These are phyloP conservation scores for Momotus momota DNA, from an alignment of 2,797 vertebrate species.

Conservation along the genomic window DNA sequence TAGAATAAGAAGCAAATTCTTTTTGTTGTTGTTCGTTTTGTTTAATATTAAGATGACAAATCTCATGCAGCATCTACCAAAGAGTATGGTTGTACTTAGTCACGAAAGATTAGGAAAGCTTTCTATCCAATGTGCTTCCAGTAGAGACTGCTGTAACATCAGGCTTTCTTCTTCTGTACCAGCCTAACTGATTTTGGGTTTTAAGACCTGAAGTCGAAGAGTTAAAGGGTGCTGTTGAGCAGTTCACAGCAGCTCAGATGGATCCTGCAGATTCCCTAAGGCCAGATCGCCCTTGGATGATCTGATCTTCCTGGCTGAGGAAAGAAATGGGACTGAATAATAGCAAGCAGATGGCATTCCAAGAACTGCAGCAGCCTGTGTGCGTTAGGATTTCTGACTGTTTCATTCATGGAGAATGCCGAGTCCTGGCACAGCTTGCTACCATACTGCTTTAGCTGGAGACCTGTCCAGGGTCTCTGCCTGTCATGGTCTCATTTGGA, in stretches of 20 bases:
- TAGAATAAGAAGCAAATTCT: neutral
- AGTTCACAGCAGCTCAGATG: neutral
- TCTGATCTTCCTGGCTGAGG: neutral
- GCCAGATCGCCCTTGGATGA: fast-evolving
- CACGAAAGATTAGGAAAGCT: neutral
- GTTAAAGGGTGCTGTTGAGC: too few species aligned
- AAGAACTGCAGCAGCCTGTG: neutral
- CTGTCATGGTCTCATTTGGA: neutral
- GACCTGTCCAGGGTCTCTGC: neutral
- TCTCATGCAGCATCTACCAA: neutral
- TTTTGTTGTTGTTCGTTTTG: neutral
- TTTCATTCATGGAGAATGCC: neutral
- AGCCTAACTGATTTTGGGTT: fast-evolving
- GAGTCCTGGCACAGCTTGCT: neutral
- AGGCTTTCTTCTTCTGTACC: neutral
- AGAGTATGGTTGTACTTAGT: neutral
- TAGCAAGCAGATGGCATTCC: neutral
- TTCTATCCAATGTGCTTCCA: neutral
- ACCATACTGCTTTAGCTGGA: neutral
- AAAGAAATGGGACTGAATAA: neutral
- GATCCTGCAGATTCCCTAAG: fast-evolving
- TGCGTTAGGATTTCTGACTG: neutral
- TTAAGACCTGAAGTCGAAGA: neutral
- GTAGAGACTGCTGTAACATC: fast-evolving
- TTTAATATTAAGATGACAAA: neutral